Percentiles rank a stretch among this genome's conserved stretches.
phyloP scores from a whole-genome alignment of 1,140 invertebrate species.

The Neodiprion lecontei region DNA sequence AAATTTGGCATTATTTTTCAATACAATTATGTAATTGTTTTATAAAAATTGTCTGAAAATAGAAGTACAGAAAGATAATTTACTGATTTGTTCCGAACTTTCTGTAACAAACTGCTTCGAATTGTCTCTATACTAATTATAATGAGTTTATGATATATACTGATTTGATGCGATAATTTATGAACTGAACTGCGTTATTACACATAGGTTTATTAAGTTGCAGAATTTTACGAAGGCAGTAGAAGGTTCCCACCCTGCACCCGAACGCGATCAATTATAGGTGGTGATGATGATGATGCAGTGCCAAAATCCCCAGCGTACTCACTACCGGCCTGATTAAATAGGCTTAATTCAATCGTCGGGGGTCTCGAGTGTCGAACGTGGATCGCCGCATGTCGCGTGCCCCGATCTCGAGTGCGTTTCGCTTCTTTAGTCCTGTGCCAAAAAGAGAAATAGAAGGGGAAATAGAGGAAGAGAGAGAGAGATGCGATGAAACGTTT shows the following conservation, averaged over 20 bases:
- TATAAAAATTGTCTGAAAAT: too few species aligned
- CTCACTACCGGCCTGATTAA: conserved; percentile 32
- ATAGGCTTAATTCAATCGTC: conserved; percentile 43
- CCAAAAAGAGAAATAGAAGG: background rate
- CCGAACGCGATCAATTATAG: background rate
- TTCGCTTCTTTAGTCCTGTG: background rate
- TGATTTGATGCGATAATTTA: too few species aligned
- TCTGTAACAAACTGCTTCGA: too few species aligned
- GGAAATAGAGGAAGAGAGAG: background rate
- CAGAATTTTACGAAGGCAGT: too few species aligned
- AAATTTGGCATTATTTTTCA: too few species aligned
- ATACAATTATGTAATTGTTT: too few species aligned
- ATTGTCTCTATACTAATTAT: too few species aligned
- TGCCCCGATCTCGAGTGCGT: conserved; percentile 3
- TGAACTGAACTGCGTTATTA: too few species aligned
- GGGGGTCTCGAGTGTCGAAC: conserved; percentile 36
- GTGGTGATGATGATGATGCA: background rate
- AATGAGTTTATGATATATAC: too few species aligned
- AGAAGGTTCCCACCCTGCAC: background rate
- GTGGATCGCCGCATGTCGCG: conserved; percentile 13
- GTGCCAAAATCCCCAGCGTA: background rate
- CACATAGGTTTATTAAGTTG: too few species aligned
- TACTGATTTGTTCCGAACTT: too few species aligned
- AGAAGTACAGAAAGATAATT: too few species aligned
- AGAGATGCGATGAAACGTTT: conserved; percentile 9